A percentile compares a stretch with the other conserved stretches of the same genome.
Evolutionary conservation across 1,140 invertebrate genomes (phyloP).

Genomic region (Drosophila kikkawai): DNA sequence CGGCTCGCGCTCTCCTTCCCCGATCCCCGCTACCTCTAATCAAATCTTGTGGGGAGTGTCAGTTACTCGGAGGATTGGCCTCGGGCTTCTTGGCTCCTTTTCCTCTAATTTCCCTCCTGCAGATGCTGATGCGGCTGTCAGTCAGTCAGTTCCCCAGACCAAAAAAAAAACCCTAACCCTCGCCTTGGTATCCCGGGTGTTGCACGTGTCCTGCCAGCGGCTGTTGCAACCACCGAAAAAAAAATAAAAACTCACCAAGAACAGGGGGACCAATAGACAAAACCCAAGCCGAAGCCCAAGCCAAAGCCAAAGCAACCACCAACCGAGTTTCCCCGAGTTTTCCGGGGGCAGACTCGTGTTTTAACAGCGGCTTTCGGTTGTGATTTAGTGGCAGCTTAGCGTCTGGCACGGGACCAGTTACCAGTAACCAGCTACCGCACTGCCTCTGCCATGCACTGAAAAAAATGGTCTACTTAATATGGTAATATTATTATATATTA

Average conservation of each 20-base stretch:
- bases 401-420: slow-evolving; percentile 64
- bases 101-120: slow-evolving; percentile 8
- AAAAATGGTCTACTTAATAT: background rate
- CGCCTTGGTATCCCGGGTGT: slow-evolving; percentile 30
- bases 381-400: slow-evolving; percentile 82
- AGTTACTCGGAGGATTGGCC: slow-evolving; percentile 39
- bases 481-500: too few species aligned
- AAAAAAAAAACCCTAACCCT: background rate
- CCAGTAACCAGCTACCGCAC: slow-evolving; percentile 30
- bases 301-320: slow-evolving; percentile 49
- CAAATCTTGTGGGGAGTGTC: slow-evolving; percentile 58
- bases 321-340: slow-evolving; percentile 43
- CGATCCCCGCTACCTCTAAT: slow-evolving; percentile 37
- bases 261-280: slow-evolving; percentile 23
- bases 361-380: slow-evolving; percentile 83
- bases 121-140: slow-evolving; percentile 37
- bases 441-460: background rate
- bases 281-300: slow-evolving; percentile 18
- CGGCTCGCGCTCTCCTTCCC: background rate
- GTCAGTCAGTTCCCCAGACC: slow-evolving; percentile 23
- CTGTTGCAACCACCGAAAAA: slow-evolving; percentile 46
- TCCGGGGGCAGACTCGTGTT: slow-evolving; percentile 63
- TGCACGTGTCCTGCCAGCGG: slow-evolving; percentile 51
- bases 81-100: background rate
- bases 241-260: slow-evolving; percentile 4